These are phyloP conservation scores for Lutjanus erythropterus DNA, from an alignment of 2,113 vertebrate genomes.

Conservation along the genomic window DNA sequence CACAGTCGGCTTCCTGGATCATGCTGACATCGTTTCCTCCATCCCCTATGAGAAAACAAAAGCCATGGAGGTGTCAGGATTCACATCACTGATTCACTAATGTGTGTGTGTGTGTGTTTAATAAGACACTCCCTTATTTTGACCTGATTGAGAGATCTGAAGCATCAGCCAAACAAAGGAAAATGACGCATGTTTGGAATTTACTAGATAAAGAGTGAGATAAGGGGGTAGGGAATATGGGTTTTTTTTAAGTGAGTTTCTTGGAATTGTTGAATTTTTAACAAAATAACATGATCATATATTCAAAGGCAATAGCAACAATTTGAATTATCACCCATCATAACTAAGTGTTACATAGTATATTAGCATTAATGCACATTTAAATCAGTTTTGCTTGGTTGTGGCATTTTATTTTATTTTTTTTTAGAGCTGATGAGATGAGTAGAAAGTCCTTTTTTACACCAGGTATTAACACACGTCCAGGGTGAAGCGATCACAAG, in stretches of 20 bases:
- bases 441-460: no score
- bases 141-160: conserved; percentile 19
- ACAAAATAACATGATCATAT: neutral
- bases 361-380: neutral
- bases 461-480: no score
- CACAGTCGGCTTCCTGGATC: conserved; percentile 99
- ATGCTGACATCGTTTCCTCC: conserved; percentile 99
- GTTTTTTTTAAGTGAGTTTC: no score
- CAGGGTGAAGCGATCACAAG: no score
- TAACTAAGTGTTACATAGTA: neutral
- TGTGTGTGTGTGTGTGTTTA: conserved; percentile 15
- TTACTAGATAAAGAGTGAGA: neutral
- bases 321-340: neutral
- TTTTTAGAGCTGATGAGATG: neutral
- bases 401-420: neutral
- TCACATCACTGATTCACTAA: conserved; percentile 59
- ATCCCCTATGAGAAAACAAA: conserved; percentile 89
- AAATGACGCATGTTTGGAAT: neutral
- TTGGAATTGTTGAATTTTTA: no score
- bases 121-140: conserved; percentile 35
- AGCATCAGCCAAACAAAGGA: neutral
- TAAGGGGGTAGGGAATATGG: neutral
- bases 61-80: conserved; percentile 74
- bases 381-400: neutral
- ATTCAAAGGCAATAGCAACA: neutral